These are phyloP conservation scores for Neuroscelio doddi DNA, from an alignment of 2,888 invertebrate species.

Conservation along the genomic window DNA sequence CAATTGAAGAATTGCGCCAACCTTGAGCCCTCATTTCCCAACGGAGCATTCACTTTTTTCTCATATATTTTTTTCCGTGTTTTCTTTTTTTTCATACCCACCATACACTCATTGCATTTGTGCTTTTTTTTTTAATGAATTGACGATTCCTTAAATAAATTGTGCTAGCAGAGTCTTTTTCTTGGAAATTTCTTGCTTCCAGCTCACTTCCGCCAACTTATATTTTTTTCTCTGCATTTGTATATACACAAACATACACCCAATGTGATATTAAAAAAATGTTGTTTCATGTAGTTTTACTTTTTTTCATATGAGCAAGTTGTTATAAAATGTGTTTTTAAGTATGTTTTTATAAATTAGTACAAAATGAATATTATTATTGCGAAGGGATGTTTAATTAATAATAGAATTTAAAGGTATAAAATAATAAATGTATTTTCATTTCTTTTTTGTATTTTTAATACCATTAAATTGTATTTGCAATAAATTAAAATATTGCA, in stretches of 20 bases:
- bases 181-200: neutral
- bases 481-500: too few relatives aligned
- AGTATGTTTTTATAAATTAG: too few relatives aligned
- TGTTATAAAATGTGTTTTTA: too few relatives aligned
- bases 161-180: neutral
- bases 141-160: conserved; percentile 1
- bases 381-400: too few relatives aligned
- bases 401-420: too few relatives aligned
- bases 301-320: too few relatives aligned
- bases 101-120: neutral
- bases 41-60: neutral
- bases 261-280: neutral
- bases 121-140: neutral
- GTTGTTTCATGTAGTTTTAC: too few relatives aligned
- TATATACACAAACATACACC: neutral
- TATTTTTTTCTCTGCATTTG: neutral
- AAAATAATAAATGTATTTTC: too few relatives aligned
- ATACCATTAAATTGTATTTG: too few relatives aligned
- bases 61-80: neutral
- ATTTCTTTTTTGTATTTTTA: too few relatives aligned
- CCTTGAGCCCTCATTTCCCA: conserved; percentile 2
- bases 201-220: neutral
- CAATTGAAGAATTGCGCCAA: too few relatives aligned
- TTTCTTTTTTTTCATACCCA: neutral
- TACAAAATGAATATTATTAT: too few relatives aligned